A percentile compares a stretch with the other conserved stretches of the same genome.
phyloP scores from a whole-genome alignment of 2,888 invertebrate species.

The Xanthorhoe designata region DNA sequence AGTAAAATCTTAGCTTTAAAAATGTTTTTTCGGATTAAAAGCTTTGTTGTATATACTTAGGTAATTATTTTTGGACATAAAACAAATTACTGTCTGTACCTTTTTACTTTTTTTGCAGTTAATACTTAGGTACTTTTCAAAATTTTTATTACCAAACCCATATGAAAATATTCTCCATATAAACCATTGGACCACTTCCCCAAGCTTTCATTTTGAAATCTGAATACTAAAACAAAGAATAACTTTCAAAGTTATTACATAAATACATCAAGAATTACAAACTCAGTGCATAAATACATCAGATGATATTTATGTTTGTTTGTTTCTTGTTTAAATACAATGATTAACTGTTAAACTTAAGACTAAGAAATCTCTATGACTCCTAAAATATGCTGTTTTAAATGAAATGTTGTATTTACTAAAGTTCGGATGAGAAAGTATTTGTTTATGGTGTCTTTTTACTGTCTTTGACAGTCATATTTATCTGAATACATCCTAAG shows the following conservation, averaged over 20 bases:
- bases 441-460: too few species aligned
- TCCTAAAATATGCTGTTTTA: not conserved
- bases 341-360: slow-evolving; percentile 31
- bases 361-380: not conserved
- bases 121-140: too few species aligned
- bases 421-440: too few species aligned
- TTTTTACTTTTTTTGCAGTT: too few species aligned
- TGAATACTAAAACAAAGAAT: slow-evolving; percentile 24
- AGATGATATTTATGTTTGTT: slow-evolving; percentile 58
- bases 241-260: slow-evolving; percentile 44
- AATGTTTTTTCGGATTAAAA: too few species aligned
- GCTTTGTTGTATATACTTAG: too few species aligned
- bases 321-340: slow-evolving; percentile 52
- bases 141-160: too few species aligned
- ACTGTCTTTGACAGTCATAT: too few species aligned
- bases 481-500: too few species aligned
- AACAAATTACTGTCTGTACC: too few species aligned
- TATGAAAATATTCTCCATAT: not conserved
- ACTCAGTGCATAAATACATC: slow-evolving; percentile 51
- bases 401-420: not conserved
- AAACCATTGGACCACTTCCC: not conserved
- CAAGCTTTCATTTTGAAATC: slow-evolving; percentile 11
- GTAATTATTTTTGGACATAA: too few species aligned
- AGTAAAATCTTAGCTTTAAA: too few species aligned
- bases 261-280: slow-evolving; percentile 47